Base-by-base conservation (phyloP, 2,888 invertebrate genomes). In the Troides helena region DNA sequence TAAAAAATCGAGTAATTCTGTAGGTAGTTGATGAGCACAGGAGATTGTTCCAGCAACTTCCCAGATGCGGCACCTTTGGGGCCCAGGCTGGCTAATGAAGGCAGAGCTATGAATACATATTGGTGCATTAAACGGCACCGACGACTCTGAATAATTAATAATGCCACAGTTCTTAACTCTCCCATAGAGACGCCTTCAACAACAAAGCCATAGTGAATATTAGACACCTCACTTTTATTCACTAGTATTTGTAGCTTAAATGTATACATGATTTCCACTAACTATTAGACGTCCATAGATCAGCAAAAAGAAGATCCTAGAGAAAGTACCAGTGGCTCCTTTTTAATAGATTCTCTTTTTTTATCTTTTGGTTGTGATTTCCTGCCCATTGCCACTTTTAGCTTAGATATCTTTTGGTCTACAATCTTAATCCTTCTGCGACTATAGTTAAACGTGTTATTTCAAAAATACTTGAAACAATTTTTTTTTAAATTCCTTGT, bases 51-150 rank as follows among this genome's bases (percentile, higher is more conserved):
- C 74, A 78, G 78, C 76, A 76, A 74, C 74, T 72, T 76, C 75
- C 73, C 77, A 74, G 71, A 64, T 65, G 70, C 68, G 65, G 71
- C 71, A 72, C 76, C 79, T 76, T 73, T 70, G 78, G 79, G 80
- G 72, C 73, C 72, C 75, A 71, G 75, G 79, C 77, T 75, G 75
- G 77, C 79, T 88, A 87, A 87, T 86, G 85, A 88, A 86, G 74
- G 76, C 73, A 69, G 74, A 75, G 83, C 87, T 83, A 88, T 89
- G 90, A 90, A 90, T 90, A 90, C 86, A 87, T 88, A 90, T 88
- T 87, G 85, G 82, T 76, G 77, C 83, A 87, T 90, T 89, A 88
- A 74, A 78, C 75, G 72, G 75, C 79, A 75, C 79, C 79, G 81
- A 83, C 81, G 80, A 81, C 80, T 78, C 77, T 84, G 82, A 81